Percentiles rank a stretch among this genome's conserved stretches.
These are phyloP conservation scores for Strigamia maritima DNA, from an alignment of 2,888 invertebrate species.

Conservation along the genomic window DNA sequence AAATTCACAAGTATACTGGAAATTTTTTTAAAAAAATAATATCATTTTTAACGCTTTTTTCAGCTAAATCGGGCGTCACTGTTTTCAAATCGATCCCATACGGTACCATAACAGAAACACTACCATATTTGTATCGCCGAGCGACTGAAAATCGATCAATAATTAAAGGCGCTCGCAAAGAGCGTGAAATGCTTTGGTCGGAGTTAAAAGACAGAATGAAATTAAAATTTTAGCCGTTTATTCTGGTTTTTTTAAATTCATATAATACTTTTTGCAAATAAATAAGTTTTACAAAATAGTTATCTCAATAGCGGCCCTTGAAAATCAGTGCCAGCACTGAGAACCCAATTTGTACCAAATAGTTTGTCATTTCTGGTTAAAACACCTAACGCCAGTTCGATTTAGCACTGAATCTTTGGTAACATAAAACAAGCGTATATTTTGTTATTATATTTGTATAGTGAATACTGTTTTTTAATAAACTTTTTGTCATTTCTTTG, in stretches of 20 bases:
- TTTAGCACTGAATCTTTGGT: constrained; percentile 12
- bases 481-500: not conserved
- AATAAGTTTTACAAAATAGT: not conserved
- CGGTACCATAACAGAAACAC: constrained; percentile 52
- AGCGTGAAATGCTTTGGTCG: constrained; percentile 44
- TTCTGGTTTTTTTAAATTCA: not conserved
- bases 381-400: not conserved
- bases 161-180: constrained; percentile 52
- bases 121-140: constrained; percentile 54
- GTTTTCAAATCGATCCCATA: constrained; percentile 56
- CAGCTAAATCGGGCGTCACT: constrained; percentile 49
- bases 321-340: constrained; percentile 26
- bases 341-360: not conserved
- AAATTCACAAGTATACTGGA: no score
- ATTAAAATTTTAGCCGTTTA: not conserved
- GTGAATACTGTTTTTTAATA: not conserved
- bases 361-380: no score
- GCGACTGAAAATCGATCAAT: constrained; percentile 55
- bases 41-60: no score
- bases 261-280: constrained; percentile 5
- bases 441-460: not conserved
- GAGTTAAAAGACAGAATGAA: constrained; percentile 33
- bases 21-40: no score
- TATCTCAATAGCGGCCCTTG: constrained; percentile 6
- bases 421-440: not conserved